phyloP scores from a whole-genome alignment of 2,113 vertebrate species.

The Aphyosemion australe region DNA sequence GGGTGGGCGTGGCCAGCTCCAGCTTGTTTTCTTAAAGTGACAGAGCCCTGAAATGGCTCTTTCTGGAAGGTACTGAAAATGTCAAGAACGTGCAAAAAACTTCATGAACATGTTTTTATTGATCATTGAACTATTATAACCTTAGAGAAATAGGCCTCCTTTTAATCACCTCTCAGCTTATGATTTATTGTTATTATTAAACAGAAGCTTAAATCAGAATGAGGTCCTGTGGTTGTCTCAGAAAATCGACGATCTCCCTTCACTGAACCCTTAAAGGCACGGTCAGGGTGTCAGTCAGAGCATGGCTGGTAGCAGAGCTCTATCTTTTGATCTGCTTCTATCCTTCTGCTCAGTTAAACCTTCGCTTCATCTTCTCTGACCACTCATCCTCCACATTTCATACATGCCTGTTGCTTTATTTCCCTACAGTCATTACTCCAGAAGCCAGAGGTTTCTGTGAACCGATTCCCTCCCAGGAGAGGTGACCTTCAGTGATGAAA shows the following conservation, averaged over 20 bases:
- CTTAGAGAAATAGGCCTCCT: not conserved
- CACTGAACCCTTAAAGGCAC: conserved; percentile 18
- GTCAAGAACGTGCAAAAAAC: too few species aligned
- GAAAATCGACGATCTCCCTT: too few species aligned
- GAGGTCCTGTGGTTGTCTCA: not conserved
- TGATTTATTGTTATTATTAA: conserved; percentile 9
- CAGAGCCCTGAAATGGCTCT: too few species aligned
- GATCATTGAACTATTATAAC: too few species aligned
- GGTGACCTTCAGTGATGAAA: conserved; percentile 34
- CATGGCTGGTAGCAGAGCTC: conserved; percentile 2
- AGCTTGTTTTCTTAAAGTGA: too few species aligned
- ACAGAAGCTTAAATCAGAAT: not conserved
- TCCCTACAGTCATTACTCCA: conserved; percentile 22
- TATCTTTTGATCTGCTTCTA: conserved; percentile 40
- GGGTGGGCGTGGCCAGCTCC: too few species aligned
- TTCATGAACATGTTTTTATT: too few species aligned
- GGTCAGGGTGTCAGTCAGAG: conserved; percentile 15
- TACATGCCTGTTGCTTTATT: conserved; percentile 1
- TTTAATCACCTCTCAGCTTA: conserved; percentile 39
- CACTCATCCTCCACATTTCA: conserved; percentile 8
- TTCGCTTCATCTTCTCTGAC: conserved; percentile 17
- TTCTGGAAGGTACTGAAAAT: too few species aligned
- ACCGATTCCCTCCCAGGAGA: conserved; percentile 24
- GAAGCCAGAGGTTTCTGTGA: conserved; percentile 21
- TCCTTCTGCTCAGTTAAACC: conserved; percentile 36